Base-by-base conservation (phyloP, 2,797 vertebrate species). In the Diglossa cyanea region DNA sequence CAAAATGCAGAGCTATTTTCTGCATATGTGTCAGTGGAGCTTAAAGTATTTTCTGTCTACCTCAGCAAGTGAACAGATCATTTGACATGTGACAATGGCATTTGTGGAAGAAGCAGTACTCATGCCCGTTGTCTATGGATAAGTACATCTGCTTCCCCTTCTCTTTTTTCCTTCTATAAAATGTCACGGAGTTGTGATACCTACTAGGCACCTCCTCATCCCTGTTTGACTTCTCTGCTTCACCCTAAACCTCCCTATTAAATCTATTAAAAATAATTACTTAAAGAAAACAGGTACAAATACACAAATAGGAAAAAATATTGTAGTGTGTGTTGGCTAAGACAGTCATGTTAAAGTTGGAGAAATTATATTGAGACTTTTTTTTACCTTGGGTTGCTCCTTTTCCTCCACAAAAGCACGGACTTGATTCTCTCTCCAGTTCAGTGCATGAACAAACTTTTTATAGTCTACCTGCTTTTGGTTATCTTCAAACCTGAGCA, bases 391-490 rank as follows among this genome's bases (percentile, higher is more conserved):
- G 79, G 98, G 54, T 42, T 91, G 90, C 57, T 97, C 91, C 3
- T 97, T 79, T 13, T 66, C 93, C 2, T 94, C 95, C 77, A 96
- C 73, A 15, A 98, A 93, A 35, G 96, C 87, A 28, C 97, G 93
- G 65, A 98, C 54, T 7, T 92, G 97, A 90, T 98, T 98, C 84
- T 98, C 96, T 92, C 97, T 94, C 98, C 99, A 99, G 97, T 99
- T 98, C 86, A 99, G 97, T 17, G 94, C 97, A 92, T 97, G 94
- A 67, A 99, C 90, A 94, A 99, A 97, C 31, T 98, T 98, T 3
- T 97, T 54, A 85, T 99, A 99, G 97, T 99, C 98, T n/a, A 99
- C 94, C 95, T 98, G 96, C 39, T 98, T 98, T 48, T 97, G 85
- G 62, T 95, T 97, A 17, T 98, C 97, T 97, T 98, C 95, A 98